Base-by-base conservation (phyloP, 2,113 vertebrate species). In the Aythya baeri region DNA sequence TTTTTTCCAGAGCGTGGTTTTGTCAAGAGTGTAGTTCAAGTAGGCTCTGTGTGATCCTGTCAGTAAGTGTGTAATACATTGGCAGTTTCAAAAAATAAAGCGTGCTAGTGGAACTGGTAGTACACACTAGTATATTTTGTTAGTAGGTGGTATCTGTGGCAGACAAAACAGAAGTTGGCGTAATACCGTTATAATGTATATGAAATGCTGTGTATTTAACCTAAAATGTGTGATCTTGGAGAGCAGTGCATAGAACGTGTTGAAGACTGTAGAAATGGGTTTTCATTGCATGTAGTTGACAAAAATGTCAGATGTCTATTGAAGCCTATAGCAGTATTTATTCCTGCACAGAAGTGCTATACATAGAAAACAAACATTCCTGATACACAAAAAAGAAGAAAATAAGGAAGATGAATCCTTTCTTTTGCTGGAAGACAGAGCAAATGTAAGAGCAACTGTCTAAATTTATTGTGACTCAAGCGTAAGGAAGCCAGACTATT, bases 181-280 rank as follows among this genome's bases (percentile, higher is more conserved):
- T 27, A 5, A 32, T 38, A 16, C 34, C 71, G 8, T 59, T 82
- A 18, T 20, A 22, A n/a, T 31, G 10, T 63, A 16, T 46, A 11
- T 43, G 21, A 71, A 94, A 44, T 27, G 6, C 26, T 79, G 3
- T 17, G 5, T 21, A 4, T 62, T 46, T 86, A 34, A 52, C 26
- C 17, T 1, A 0, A 3, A 2, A 2, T 29, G 4, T 18, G 41
- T 67, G 52, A 13, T 46, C 68, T 58, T 73, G n/a, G 61, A 82
- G 65, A 88, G 4, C 8, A 25, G 5, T 13, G 5, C 46, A 22
- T 9, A 7, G 20, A 50, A 16, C 6, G 38, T 38, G n/a, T 49
- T 66, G 38, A 65, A 26, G 34, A 81, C 16, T 17, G 11, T 17
- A 1, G 72, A 31, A 80, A 22, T 32, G 26, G 6, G 4, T 83